Percentiles rank a stretch among this genome's conserved stretches.
phyloP scores from a whole-genome alignment of 2,888 invertebrate species.

The Neuroscelio doddi region DNA sequence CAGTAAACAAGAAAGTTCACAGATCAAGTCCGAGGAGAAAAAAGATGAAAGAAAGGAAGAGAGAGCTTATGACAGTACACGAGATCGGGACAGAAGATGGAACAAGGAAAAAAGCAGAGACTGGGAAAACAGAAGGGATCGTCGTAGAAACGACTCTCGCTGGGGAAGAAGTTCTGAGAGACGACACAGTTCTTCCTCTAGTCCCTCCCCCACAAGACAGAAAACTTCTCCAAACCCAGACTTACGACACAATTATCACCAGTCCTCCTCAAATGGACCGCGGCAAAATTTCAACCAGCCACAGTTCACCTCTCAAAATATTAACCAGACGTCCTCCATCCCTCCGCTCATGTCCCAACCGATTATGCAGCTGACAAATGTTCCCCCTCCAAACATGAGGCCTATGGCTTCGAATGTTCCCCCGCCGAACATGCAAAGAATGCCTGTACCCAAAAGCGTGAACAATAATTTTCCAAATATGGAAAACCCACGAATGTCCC shows the following conservation, averaged over 20 bases:
- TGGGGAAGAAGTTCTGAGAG: conserved; percentile 61
- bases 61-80: conserved; percentile 47
- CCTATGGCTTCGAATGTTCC: conserved; percentile 55
- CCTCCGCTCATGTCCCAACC: conserved; percentile 63
- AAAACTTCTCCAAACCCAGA: conserved; percentile 60
- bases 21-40: conserved; percentile 73
- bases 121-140: conserved; percentile 62
- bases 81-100: conserved; percentile 57
- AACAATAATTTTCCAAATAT: conserved; percentile 52
- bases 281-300: conserved; percentile 56
- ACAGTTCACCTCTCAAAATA: conserved; percentile 48
- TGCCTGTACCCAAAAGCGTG: conserved; percentile 52
- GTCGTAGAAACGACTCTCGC: conserved; percentile 60
- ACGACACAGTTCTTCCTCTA: conserved; percentile 63
- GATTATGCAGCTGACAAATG: conserved; percentile 59
- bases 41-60: conserved; percentile 73
- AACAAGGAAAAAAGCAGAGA: conserved; percentile 59
- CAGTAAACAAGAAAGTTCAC: conserved; percentile 44
- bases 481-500: conserved; percentile 57
- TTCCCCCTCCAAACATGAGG: conserved; percentile 62
- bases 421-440: conserved; percentile 53
- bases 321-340: conserved; percentile 52
- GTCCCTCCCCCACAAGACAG: conserved; percentile 63
- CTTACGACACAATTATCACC: conserved; percentile 54
- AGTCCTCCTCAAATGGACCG: conserved; percentile 53